Evolutionary conservation across 64 coral and sea anemone genomes (phyloP).

Genomic region (Porites lutea): DNA sequence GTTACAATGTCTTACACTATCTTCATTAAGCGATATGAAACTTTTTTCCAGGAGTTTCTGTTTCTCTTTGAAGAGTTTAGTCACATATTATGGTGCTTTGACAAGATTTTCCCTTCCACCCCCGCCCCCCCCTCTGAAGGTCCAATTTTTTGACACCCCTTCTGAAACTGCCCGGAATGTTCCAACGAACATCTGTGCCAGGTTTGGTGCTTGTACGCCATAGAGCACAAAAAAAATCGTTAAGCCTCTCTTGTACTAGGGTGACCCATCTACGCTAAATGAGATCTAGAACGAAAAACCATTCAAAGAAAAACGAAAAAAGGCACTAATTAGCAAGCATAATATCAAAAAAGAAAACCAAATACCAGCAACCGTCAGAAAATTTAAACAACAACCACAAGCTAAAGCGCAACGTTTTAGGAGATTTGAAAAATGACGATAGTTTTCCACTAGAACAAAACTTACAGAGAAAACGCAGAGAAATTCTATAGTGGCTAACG

Average conservation of each 20-base stretch:
- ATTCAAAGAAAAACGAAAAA: conserved; percentile 4
- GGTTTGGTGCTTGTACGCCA: conserved; percentile 9
- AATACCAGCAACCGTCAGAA: background rate
- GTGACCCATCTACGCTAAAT: background rate
- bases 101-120: background rate
- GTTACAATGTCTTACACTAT: no score
- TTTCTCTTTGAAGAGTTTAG: background rate
- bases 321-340: conserved; percentile 9
- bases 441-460: background rate
- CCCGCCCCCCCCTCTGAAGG: background rate
- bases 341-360: background rate
- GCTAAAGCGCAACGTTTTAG: background rate
- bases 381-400: background rate
- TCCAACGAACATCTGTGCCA: background rate
- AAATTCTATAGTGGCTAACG: background rate
- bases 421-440: background rate
- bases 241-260: background rate
- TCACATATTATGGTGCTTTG: background rate
- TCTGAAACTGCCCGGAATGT: background rate
- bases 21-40: background rate
- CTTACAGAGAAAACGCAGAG: background rate
- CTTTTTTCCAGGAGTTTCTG: background rate
- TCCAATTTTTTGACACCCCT: background rate
- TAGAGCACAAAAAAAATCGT: no score
- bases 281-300: background rate